These are phyloP conservation scores for Stictonetta naevosa DNA, from an alignment of 2,113 vertebrate genomes.

Conservation along the genomic window DNA sequence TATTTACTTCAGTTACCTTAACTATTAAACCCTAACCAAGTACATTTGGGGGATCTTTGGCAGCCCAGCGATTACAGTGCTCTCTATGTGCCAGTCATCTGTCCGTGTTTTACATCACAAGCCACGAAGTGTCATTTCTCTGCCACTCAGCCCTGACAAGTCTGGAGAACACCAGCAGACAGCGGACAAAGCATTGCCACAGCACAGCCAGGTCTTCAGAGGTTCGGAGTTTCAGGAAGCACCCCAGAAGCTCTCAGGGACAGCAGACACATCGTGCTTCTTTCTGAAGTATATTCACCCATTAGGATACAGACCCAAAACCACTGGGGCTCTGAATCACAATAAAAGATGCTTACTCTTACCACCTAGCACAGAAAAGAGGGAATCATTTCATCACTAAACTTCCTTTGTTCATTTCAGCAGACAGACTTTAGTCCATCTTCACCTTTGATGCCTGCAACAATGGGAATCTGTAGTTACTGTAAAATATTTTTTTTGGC, in stretches of 20 bases:
- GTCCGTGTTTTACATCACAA: neutral
- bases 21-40: neutral
- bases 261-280: neutral
- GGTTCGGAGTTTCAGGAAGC: neutral
- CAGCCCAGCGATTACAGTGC: neutral
- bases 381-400: neutral
- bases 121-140: neutral
- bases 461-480: neutral
- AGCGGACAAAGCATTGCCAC: neutral
- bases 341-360: too few relatives aligned
- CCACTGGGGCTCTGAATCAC: neutral
- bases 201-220: neutral
- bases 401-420: neutral
- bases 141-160: neutral
- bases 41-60: neutral
- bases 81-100: neutral
- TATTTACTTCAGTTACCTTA: neutral
- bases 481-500: neutral
- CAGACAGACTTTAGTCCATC: neutral
- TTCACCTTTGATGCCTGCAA: neutral
- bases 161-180: neutral
- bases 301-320: neutral
- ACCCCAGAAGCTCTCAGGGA: neutral
- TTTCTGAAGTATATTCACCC: neutral
- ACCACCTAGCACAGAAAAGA: neutral